Conservation (phyloP, 2,797 vertebrate species). For the Threskiornis aethiopicus region DNA sequence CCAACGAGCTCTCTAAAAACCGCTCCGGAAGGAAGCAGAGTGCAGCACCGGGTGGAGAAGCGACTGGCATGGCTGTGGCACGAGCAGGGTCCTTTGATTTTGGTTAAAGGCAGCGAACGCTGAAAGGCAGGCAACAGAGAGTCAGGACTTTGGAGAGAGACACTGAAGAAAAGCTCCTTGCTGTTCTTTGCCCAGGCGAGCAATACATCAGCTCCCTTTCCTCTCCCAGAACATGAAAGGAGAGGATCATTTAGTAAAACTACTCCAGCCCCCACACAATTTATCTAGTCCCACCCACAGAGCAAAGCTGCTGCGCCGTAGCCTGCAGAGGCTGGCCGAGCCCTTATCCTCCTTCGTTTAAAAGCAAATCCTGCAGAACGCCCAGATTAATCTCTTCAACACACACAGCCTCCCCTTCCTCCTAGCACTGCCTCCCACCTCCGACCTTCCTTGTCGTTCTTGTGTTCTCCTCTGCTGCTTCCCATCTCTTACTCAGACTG, state of each 20-base stretch:
- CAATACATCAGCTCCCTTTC: neutral
- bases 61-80: constrained; percentile 3
- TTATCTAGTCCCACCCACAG: neutral
- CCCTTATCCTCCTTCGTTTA: neutral
- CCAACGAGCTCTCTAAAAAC: constrained; percentile 37
- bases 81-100: constrained; percentile 37
- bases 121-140: constrained; percentile 41
- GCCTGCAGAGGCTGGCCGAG: neutral
- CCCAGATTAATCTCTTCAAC: neutral
- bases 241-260: neutral
- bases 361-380: neutral
- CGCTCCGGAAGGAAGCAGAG: constrained; percentile 13
- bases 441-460: neutral
- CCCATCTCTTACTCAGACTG: neutral
- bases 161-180: constrained; percentile 15
- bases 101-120: neutral
- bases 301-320: neutral
- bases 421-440: neutral
- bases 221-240: neutral
- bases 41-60: constrained; percentile 26
- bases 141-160: constrained; percentile 44
- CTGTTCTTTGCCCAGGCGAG: neutral
- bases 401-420: neutral
- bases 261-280: neutral
- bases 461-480: neutral